Percentiles rank a stretch among this genome's conserved stretches.
Conservation (phyloP, 2,113 vertebrate genomes). For the Erpornis zantholeuca region DNA sequence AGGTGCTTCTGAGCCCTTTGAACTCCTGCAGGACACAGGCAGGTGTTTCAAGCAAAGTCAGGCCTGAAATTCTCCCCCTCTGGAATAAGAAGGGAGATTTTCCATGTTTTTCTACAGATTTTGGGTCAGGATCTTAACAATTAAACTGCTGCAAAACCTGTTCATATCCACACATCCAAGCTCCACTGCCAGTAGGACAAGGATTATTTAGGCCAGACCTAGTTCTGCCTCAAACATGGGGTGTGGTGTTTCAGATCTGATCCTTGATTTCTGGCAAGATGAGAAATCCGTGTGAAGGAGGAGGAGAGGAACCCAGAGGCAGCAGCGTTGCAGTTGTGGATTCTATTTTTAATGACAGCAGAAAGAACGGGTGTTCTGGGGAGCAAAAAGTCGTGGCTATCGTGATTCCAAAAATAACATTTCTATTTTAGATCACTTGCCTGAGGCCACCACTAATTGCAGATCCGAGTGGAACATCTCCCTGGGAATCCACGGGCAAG, state of each 20-base stretch:
- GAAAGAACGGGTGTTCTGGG: background rate
- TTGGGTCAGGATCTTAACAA: background rate
- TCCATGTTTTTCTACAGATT: background rate
- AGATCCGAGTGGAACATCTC: background rate
- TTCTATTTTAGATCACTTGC: conserved; percentile 33
- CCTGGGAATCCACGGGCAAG: background rate
- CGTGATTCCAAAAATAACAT: conserved; percentile 1
- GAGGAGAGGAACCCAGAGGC: background rate
- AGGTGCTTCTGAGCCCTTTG: background rate
- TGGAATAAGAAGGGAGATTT: background rate
- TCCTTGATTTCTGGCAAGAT: background rate
- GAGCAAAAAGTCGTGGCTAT: background rate
- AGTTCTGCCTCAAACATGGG: background rate
- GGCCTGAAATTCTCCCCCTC: background rate
- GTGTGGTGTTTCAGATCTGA: background rate
- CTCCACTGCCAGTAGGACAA: accelerated
- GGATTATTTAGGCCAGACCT: background rate
- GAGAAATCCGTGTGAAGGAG: accelerated
- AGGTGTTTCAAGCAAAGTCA: background rate
- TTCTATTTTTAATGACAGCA: conserved; percentile 28
- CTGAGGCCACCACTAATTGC: background rate
- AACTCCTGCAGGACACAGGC: too few relatives aligned
- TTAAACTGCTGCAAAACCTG: background rate
- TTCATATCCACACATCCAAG: background rate
- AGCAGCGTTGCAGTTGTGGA: background rate